Conservation (phyloP, 2,113 vertebrate genomes). For the Pachycephala philippinensis region DNA sequence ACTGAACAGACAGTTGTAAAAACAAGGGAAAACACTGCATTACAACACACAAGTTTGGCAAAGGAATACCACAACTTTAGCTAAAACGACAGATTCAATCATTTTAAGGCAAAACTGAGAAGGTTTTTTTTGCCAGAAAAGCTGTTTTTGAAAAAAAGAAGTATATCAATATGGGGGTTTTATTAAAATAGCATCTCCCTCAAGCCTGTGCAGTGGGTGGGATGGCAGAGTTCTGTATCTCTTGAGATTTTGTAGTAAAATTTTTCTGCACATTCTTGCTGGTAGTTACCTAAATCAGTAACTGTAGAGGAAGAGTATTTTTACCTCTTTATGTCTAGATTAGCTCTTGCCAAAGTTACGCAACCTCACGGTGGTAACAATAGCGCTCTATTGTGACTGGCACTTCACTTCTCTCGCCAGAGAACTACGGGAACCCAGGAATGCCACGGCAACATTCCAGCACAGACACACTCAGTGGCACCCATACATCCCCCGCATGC, state of each 20-base stretch:
- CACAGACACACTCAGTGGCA: not conserved
- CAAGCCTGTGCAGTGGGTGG: not conserved
- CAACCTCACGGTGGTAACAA: not conserved
- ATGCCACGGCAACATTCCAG: not conserved
- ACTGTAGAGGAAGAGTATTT: not conserved
- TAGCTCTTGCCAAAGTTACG: not conserved
- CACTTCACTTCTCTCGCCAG: not conserved
- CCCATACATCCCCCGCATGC: fast-evolving
- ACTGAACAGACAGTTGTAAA: not conserved
- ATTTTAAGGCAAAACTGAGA: not conserved
- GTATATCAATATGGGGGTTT: not conserved
- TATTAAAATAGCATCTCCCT: not conserved
- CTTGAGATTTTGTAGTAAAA: not conserved
- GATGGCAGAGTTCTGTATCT: not conserved
- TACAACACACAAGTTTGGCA: not conserved
- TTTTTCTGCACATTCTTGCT: not conserved
- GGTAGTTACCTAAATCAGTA: not conserved
- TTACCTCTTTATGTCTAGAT: not conserved
- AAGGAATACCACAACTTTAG: not conserved
- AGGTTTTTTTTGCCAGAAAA: not conserved
- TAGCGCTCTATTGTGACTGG: not conserved
- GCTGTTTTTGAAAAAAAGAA: not conserved
- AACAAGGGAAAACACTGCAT: not conserved
- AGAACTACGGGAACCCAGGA: not conserved
- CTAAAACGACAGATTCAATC: not conserved